Evolutionary conservation across 2,797 vertebrate genomes (phyloP), one percentile per base, ranked within the genome.

Genomic region (Oreonectes daqikongensis): DNA sequence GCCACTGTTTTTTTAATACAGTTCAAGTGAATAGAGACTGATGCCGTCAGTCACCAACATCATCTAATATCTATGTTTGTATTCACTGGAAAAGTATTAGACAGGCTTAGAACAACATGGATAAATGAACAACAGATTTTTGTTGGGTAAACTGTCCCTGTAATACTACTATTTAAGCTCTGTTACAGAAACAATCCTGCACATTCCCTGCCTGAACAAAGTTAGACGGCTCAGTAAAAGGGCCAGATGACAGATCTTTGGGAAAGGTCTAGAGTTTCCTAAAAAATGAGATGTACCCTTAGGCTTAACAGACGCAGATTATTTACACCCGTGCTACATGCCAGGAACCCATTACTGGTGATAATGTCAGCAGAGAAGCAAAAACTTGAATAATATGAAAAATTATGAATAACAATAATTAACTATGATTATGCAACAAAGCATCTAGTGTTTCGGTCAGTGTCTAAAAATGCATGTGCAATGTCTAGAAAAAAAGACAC

Each of bases 221-320:
- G 55, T 68, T 57, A 55, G 20, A 38, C 2, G 38, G 59, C 50
- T 66, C 1, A 67, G 59, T 67, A 30, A 42, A 72, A 75, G 61
- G n/a, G 38, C 20, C 69, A 59, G 52, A 71, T 75, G 35, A 68
- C 8, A 67, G 68, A 68, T 69, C 53, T 57, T 35, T 63, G 57
- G 20, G 63, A 72, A 50, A 80, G 3, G 4, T 30, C 24, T 28
- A 35, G 5, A 60, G 35, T 28, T 78, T 40, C 38, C 46, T 22
- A 28, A 38, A 78, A 75, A 75, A 48, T 60, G 22, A 7, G 38
- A 46, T 67, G 20, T 67, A 65, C 64, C 73, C 64, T 78, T 8
- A 63, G 77, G 72, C 60, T 60, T 59, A 66, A 12, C 42, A 68
- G 20, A 50, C 46, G 2, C n/a, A 55, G 52, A 40, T 77, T 66